phyloP scores from a whole-genome alignment of 2,113 vertebrate genomes.

The Rhombomys opimus region DNA sequence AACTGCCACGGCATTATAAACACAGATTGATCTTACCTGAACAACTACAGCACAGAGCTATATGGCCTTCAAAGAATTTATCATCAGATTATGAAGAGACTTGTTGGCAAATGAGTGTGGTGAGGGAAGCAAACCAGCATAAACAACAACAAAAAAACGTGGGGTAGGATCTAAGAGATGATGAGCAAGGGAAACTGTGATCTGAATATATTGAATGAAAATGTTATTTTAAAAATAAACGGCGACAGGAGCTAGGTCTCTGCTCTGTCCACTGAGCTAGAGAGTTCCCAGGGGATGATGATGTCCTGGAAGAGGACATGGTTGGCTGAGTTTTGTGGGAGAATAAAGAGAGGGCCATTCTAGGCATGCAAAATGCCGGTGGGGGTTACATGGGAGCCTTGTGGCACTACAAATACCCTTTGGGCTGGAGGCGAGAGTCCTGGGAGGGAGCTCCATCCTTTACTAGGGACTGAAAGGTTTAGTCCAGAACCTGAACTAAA shows the following conservation, averaged over 20 bases:
- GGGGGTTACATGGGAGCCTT: neutral
- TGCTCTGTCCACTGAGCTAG: neutral
- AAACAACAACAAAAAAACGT: neutral
- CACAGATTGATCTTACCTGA: neutral
- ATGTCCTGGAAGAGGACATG: neutral
- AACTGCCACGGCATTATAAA: neutral
- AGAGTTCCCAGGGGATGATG: neutral
- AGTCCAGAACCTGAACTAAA: neutral
- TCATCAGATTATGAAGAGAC: neutral
- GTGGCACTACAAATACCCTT: neutral
- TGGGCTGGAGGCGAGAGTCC: neutral
- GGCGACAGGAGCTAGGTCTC: no score
- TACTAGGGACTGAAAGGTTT: neutral
- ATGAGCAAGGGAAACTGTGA: neutral
- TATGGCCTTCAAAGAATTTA: neutral
- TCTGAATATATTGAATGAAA: neutral
- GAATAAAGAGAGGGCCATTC: neutral
- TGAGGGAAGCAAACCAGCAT: neutral
- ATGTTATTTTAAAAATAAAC: neutral
- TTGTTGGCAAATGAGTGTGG: neutral
- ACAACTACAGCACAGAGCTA: slow-evolving; percentile 1
- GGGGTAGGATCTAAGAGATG: neutral
- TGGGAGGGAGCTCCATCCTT: accelerated
- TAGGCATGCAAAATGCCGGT: neutral
- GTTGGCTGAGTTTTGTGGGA: neutral